These are phyloP conservation scores for Neolamprologus brichardi DNA, from an alignment of 2,113 vertebrate species.

Conservation along the genomic window DNA sequence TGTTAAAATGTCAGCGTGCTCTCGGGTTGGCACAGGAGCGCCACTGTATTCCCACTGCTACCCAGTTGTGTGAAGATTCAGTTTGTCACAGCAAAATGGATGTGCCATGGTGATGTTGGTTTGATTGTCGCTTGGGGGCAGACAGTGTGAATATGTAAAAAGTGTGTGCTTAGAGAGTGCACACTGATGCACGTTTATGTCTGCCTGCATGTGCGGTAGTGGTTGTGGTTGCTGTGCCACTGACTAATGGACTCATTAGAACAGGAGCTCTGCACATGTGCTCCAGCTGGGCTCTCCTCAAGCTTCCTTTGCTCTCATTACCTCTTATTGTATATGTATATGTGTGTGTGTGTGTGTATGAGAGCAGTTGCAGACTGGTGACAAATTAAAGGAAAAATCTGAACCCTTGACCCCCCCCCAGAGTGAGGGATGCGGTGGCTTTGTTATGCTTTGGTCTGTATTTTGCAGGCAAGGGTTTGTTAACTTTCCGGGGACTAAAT, in stretches of 20 bases:
- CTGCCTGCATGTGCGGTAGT: background rate
- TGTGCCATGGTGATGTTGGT: background rate
- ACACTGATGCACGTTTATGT: background rate
- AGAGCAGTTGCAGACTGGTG: background rate
- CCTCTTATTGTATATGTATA: background rate
- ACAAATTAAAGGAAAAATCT: background rate
- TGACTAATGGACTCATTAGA: constrained; percentile 52
- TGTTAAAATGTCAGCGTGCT: background rate
- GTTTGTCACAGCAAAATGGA: background rate
- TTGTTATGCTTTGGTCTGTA: background rate
- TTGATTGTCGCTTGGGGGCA: background rate
- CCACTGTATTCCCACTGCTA: background rate
- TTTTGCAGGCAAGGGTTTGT: background rate
- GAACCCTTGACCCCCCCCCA: background rate
- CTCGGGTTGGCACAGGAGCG: background rate
- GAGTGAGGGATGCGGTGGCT: background rate
- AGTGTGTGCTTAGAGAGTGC: background rate
- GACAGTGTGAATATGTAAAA: background rate
- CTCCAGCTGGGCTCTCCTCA: constrained; percentile 37
- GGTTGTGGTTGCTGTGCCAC: constrained; percentile 26
- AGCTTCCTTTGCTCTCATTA: constrained; percentile 16
- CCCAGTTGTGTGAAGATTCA: background rate
- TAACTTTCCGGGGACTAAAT: background rate
- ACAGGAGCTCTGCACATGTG: constrained; percentile 44
- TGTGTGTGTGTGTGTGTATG: background rate